Conservation (phyloP, 92 coral and sea anemone species). For the Actinernus sp. region DNA sequence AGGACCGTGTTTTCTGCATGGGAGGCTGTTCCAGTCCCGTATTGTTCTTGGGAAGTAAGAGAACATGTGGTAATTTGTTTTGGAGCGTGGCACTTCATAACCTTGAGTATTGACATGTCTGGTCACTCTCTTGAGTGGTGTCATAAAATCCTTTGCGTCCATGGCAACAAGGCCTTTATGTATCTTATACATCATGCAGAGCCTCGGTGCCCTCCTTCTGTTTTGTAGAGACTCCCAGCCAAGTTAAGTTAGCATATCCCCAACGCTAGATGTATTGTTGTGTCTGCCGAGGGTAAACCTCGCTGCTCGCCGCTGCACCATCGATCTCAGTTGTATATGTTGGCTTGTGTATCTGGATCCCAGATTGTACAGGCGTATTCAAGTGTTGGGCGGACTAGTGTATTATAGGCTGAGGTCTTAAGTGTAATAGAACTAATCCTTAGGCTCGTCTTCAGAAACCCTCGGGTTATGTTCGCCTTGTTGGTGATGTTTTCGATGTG, state of each 20-base stretch:
- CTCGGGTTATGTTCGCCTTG: conserved; percentile 37
- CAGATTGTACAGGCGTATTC: neutral
- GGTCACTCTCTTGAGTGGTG: too few species aligned
- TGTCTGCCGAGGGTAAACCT: neutral
- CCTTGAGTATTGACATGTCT: too few species aligned
- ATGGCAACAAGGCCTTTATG: neutral
- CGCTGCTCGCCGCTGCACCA: conserved; percentile 9
- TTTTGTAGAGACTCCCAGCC: conserved; percentile 2
- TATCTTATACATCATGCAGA: neutral
- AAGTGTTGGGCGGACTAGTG: neutral
- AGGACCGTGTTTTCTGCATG: too few species aligned
- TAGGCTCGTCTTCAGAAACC: conserved; percentile 22
- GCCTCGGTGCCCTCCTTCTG: neutral
- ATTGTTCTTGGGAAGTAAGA: too few species aligned
- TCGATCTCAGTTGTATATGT: neutral
- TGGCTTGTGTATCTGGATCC: neutral
- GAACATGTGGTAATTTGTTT: too few species aligned
- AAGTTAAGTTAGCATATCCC: neutral
- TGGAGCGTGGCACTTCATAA: too few species aligned
- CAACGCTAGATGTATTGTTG: neutral
- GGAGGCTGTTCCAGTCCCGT: too few species aligned
- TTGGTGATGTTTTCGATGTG: conserved; percentile 3
- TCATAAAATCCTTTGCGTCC: neutral
- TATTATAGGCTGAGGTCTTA: neutral
- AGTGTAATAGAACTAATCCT: neutral